phyloP scores from a whole-genome alignment of 2,113 vertebrate species.

The Antigone vipio region DNA sequence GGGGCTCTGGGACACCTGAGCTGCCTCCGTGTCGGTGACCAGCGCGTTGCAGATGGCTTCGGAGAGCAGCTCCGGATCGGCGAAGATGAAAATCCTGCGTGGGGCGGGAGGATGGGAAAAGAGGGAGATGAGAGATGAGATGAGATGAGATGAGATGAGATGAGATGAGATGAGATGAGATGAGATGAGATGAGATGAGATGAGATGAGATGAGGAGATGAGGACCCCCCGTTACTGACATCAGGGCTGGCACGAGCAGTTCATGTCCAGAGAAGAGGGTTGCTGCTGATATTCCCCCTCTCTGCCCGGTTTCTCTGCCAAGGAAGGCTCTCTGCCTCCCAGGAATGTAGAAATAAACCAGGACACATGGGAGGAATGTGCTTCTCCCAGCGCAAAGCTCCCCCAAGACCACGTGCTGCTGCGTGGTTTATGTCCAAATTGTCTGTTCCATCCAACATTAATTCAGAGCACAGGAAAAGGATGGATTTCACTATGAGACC shows the following conservation, averaged over 20 bases:
- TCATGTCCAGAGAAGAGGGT: fast-evolving
- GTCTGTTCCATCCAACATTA: neutral
- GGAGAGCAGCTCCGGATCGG: conserved; percentile 85
- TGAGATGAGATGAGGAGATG: neutral
- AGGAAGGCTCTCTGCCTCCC: neutral
- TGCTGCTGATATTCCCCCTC: neutral
- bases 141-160: neutral
- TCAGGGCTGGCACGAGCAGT: neutral
- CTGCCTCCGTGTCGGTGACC: conserved; percentile 74
- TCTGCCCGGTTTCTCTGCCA: neutral
- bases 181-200: neutral
- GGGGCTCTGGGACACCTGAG: conserved; percentile 51
- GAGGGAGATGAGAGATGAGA: neutral
- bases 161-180: neutral
- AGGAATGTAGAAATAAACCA: neutral
- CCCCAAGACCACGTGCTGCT: fast-evolving
- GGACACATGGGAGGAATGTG: neutral
- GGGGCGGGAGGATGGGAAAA: neutral
- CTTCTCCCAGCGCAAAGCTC: neutral
- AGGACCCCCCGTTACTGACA: fast-evolving
- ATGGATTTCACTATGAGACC: neutral
- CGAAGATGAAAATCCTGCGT: conserved; percentile 86
- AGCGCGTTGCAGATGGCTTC: conserved; percentile 77
- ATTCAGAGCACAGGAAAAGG: neutral
- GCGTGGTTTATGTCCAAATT: fast-evolving